Evolutionary conservation across 1,140 invertebrate genomes (phyloP).

Genomic region (Meteorus sp.): DNA sequence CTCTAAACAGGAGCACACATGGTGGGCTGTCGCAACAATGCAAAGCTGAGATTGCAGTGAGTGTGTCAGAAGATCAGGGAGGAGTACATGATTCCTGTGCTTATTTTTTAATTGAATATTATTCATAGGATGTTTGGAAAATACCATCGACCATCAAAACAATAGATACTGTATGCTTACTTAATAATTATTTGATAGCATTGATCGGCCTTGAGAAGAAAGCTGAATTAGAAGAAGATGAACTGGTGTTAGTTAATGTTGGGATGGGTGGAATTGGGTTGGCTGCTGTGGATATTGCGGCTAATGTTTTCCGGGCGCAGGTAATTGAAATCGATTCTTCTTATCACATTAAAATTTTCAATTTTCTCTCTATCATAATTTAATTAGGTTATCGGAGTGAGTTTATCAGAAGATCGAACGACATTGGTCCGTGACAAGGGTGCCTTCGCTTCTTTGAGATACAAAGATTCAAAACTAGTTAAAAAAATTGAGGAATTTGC

Average conservation of each 20-base stretch:
- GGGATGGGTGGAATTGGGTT: conserved; percentile 64
- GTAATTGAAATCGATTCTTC: conserved; percentile 39
- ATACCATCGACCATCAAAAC: conserved; percentile 57
- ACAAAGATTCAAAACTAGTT: conserved; percentile 59
- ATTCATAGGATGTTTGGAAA: conserved; percentile 63
- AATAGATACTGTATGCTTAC: conserved; percentile 57
- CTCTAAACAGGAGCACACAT: conserved; percentile 58
- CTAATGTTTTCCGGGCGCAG: conserved; percentile 64
- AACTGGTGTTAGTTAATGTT: conserved; percentile 63
- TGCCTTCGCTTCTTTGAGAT: conserved; percentile 63
- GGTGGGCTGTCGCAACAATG: conserved; percentile 63
- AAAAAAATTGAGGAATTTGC: conserved; percentile 62
- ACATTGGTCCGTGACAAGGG: conserved; percentile 62
- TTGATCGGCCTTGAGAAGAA: conserved; percentile 61
- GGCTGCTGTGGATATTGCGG: conserved; percentile 66
- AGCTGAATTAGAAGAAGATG: conserved; percentile 59
- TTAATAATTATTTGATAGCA: conserved; percentile 64
- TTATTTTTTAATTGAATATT: background rate
- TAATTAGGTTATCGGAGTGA: conserved; percentile 65
- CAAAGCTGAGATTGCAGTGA: conserved; percentile 56
- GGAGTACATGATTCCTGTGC: background rate
- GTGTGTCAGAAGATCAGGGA: conserved; percentile 11
- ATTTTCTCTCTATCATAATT: conserved; percentile 25
- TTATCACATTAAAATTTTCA: conserved; percentile 11
- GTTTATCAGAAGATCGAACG: conserved; percentile 62